A percentile compares a stretch with the other conserved stretches of the same genome.
Evolutionary conservation across 2,113 vertebrate genomes (phyloP).

Genomic region (Chaetorhynchus papuensis): DNA sequence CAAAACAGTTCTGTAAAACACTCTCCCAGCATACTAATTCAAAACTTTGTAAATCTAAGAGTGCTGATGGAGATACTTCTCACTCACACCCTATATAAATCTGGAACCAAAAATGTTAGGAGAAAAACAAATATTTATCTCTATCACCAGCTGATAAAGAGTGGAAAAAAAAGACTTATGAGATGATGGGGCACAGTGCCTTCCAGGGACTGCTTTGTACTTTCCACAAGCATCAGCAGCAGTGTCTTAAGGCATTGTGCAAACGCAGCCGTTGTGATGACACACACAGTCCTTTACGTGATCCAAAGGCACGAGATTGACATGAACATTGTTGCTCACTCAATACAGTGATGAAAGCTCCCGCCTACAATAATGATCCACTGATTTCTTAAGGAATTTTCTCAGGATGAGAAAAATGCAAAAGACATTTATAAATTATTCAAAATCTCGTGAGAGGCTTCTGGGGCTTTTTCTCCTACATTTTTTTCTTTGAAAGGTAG

Average conservation of each 20-base stretch:
- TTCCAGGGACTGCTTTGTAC: neutral
- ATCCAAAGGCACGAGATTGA: neutral
- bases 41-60: neutral
- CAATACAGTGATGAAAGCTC: neutral
- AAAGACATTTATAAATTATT: neutral
- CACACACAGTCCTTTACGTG: rapidly evolving
- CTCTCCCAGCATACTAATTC: neutral
- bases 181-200: neutral
- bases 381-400: neutral
- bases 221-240: neutral
- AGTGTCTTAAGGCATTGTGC: neutral
- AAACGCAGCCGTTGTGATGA: neutral
- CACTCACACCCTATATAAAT: neutral
- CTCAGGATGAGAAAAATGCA: neutral
- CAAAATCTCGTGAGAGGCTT: neutral
- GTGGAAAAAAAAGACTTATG: neutral
- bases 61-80: neutral
- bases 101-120: neutral
- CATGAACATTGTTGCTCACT: neutral
- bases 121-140: neutral
- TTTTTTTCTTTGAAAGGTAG: neutral
- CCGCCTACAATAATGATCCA: neutral
- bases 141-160: neutral
- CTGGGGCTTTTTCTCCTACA: neutral
- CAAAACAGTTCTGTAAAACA: neutral